A percentile compares a stretch with the other conserved stretches of the same genome.
Evolutionary conservation across 2,888 invertebrate species (phyloP).

Genomic region (Thereva unica): DNA sequence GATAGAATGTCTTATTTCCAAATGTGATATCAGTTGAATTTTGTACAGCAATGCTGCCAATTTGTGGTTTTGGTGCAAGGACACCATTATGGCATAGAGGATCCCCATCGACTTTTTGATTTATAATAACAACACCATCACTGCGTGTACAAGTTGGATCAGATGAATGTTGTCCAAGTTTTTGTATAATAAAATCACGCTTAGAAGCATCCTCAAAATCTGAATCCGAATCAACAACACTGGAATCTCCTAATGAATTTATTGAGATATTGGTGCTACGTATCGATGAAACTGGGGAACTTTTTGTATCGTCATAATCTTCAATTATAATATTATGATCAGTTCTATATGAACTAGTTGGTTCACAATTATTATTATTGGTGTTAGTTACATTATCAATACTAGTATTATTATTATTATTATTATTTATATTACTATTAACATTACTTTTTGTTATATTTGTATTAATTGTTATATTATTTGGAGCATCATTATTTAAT

Average conservation of each 20-base stretch:
- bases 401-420: not conserved
- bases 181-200: slow-evolving; percentile 51
- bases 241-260: slow-evolving; percentile 54
- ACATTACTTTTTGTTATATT: slow-evolving; percentile 15
- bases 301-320: slow-evolving; percentile 21
- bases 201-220: slow-evolving; percentile 46
- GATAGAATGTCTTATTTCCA: slow-evolving; percentile 76
- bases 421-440: not conserved
- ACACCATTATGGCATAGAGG: slow-evolving; percentile 9
- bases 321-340: slow-evolving; percentile 10
- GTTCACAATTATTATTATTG: not conserved
- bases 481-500: not conserved
- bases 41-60: slow-evolving; percentile 67
- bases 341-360: no score
- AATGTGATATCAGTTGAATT: slow-evolving; percentile 75
- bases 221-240: slow-evolving; percentile 54
- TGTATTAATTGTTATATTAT: slow-evolving; percentile 3
- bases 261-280: slow-evolving; percentile 54
- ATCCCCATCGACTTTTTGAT: slow-evolving; percentile 22
- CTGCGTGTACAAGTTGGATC: slow-evolving; percentile 17
- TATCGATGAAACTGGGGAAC: slow-evolving; percentile 16
- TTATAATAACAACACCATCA: slow-evolving; percentile 36
- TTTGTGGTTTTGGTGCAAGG: slow-evolving; percentile 51
- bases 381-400: not conserved
- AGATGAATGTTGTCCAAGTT: slow-evolving; percentile 52